phyloP scores from a whole-genome alignment of 2,888 invertebrate genomes.

The Chymomyza amoena region DNA sequence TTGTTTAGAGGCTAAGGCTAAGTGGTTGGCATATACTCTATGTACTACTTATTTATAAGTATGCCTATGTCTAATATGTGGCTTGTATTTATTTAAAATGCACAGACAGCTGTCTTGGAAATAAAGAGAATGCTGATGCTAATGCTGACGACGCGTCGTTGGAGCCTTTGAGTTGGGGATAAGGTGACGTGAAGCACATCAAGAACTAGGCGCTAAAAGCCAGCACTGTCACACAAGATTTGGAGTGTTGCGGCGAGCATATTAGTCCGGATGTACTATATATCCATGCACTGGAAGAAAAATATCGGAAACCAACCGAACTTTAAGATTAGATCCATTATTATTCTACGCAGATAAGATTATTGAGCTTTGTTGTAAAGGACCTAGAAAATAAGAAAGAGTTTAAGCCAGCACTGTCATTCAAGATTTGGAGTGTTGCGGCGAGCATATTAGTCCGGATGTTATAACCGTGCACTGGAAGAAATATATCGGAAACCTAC shows the following conservation, averaged over 20 bases:
- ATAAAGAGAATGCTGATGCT: background rate
- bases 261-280: background rate
- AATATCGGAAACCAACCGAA: background rate
- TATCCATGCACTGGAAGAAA: background rate
- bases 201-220: background rate
- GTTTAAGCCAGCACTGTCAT: too few relatives aligned
- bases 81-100: conserved; percentile 53
- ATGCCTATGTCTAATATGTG: background rate
- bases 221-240: background rate
- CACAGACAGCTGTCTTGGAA: conserved; percentile 33
- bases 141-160: background rate
- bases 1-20: background rate
- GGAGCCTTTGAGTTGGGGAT: conserved; percentile 21
- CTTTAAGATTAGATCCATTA: too few relatives aligned
- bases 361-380: too few relatives aligned
- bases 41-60: background rate
- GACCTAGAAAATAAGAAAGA: too few relatives aligned
- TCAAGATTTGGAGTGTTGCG: too few relatives aligned
- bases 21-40: conserved; percentile 8
- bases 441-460: too few relatives aligned
- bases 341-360: too few relatives aligned
- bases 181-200: background rate
- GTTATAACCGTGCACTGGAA: too few relatives aligned
- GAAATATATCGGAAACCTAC: too few relatives aligned
- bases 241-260: background rate